These are phyloP conservation scores for Naso thynnoides DNA, from an alignment of 2,797 vertebrate genomes.

Conservation along the genomic window DNA sequence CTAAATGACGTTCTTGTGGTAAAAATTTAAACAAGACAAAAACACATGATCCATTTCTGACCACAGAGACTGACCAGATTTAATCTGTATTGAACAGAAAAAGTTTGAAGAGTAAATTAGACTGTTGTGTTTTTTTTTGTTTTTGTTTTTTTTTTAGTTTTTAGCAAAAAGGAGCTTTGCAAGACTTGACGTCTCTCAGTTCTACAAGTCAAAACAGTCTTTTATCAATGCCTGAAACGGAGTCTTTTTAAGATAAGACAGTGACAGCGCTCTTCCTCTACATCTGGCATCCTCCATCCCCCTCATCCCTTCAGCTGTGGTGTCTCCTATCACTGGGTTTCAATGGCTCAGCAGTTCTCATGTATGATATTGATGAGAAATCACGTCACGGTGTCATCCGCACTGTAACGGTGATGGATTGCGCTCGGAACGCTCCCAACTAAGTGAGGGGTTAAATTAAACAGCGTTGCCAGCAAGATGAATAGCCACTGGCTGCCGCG, in stretches of 20 bases:
- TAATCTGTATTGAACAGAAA: not conserved
- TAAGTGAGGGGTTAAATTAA: constrained; percentile 72
- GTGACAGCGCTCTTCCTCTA: constrained; percentile 11
- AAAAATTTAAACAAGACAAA: constrained; percentile 2
- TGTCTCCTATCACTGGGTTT: constrained; percentile 55
- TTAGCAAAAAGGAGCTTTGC: constrained; percentile 18
- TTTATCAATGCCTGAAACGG: constrained; percentile 40
- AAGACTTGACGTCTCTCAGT: constrained; percentile 11
- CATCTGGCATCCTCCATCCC: not conserved
- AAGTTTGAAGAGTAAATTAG: constrained; percentile 5
- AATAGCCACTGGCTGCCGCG: constrained; percentile 43
- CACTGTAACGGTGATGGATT: constrained; percentile 73
- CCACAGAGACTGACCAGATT: not conserved
- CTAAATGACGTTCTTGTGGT: constrained; percentile 4
- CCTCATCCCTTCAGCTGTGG: constrained; percentile 6
- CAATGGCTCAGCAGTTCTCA: constrained; percentile 76
- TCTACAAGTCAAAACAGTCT: constrained; percentile 42
- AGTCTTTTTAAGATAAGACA: constrained; percentile 46
- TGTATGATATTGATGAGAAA: constrained; percentile 79
- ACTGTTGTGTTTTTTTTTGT: not conserved
- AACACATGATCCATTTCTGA: not conserved
- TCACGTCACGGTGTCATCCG: constrained; percentile 66
- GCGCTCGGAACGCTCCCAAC: constrained; percentile 32
- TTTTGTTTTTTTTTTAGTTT: no score
- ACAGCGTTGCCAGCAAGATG: constrained; percentile 57